Base-by-base conservation (phyloP, 2,888 invertebrate genomes). In the Erynnis tages region DNA sequence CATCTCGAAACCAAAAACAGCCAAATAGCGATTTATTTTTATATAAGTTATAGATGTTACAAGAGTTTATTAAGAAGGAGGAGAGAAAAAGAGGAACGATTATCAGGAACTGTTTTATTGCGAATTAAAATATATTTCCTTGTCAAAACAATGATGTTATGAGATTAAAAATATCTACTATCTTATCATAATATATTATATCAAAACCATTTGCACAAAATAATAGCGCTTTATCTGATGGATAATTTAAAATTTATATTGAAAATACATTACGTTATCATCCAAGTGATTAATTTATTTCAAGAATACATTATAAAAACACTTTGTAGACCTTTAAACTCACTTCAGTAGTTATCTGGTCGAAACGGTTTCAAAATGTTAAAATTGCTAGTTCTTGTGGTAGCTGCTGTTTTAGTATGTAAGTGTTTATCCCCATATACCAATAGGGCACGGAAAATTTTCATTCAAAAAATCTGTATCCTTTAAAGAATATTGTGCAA, bases 371-470 rank as follows among this genome's bases (percentile, higher is more conserved):
- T 17, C 19, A 57, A 56, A 52, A 66, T 66, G 62, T 58, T 62
- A 16, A 61, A 60, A 32, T 43, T 67, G 6, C 30, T 56, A 23
- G 35, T 68, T 6, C 30, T 56, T 23, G 35, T 68, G 11, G 27
- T 64, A 32, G 48, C 65, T 8, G 47, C 53, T 49, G 57, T 56
- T 27, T 47, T 63, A 16, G 54, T 64, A 25, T 67, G 74, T 75
- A 62, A 64, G 63, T 53, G 27, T 10, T 40, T 40, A 3, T 3
- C 5, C 5, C n/a, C n/a, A n/a, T n/a, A n/a, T n/a, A n/a, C n/a
- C n/a, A n/a, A n/a, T n/a, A n/a, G n/a, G n/a, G n/a, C n/a, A n/a
- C n/a, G n/a, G n/a, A n/a, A n/a, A n/a, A n/a, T n/a, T n/a, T n/a
- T n/a, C n/a, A n/a, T n/a, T n/a, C n/a, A n/a, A n/a, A n/a, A n/a